Conservation (phyloP, 2,888 invertebrate species). For the Creontiades dilutus region DNA sequence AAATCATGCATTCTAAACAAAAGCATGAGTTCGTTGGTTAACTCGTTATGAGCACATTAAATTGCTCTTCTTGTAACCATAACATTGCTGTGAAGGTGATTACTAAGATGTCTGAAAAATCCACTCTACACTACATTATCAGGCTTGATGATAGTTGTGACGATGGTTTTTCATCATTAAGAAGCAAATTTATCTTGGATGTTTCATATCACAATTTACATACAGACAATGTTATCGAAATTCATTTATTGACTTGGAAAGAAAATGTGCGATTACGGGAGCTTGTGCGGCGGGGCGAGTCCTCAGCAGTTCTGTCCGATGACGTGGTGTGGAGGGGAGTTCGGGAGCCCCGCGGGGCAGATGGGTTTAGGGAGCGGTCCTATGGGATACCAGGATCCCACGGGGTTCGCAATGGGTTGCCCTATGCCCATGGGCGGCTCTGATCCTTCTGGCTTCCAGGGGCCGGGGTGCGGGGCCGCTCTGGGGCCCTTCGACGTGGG, state of each 20-base stretch:
- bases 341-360: no score
- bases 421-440: not conserved
- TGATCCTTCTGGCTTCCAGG: not conserved
- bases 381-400: no score
- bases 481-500: not conserved
- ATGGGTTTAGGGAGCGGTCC: no score
- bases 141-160: not conserved
- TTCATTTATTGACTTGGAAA: not conserved
- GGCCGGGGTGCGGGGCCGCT: not conserved
- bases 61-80: no score
- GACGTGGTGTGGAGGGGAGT: no score
- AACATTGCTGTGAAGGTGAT: no score
- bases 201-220: not conserved
- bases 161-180: not conserved
- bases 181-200: not conserved
- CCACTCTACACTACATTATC: not conserved
- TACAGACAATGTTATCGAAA: not conserved
- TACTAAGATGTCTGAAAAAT: no score
- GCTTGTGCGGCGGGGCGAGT: not conserved
- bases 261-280: not conserved
- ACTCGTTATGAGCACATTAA: no score
- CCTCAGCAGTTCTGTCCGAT: not conserved
- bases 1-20: no score
- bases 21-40: no score
- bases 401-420: not conserved